Percentiles rank a stretch among this genome's conserved stretches.
Conservation (phyloP, 2,797 vertebrate species). For the Gymnothorax javanicus region DNA sequence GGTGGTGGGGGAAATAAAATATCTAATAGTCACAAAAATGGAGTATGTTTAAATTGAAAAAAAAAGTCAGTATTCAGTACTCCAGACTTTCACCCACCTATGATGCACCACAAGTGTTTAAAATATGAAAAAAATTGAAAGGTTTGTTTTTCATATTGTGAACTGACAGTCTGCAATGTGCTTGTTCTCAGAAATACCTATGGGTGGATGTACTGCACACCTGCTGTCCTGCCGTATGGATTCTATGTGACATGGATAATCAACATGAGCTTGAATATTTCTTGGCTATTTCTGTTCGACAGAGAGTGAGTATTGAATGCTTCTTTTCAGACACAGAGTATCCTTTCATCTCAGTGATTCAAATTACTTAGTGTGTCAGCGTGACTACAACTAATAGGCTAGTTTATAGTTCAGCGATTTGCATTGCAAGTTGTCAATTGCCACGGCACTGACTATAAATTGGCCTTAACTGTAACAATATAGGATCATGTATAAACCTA, state of each 20-base stretch:
- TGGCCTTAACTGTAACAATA: too few relatives aligned
- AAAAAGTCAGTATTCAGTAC: too few relatives aligned
- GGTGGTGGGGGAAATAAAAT: too few relatives aligned
- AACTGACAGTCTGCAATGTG: slow-evolving; percentile 1
- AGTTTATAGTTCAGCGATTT: too few relatives aligned
- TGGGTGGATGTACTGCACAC: slow-evolving; percentile 64
- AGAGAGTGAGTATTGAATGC: slow-evolving; percentile 59
- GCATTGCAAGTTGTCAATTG: too few relatives aligned
- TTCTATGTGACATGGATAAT: slow-evolving; percentile 60
- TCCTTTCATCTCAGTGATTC: neutral
- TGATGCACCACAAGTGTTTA: too few relatives aligned
- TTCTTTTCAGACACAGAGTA: neutral
- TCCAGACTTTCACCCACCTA: neutral
- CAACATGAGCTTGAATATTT: slow-evolving; percentile 57
- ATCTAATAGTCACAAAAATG: neutral
- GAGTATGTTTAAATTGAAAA: neutral
- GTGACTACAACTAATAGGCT: neutral
- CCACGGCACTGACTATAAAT: too few relatives aligned
- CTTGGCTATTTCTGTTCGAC: slow-evolving; percentile 65
- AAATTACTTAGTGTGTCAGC: neutral
- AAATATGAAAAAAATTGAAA: neutral
- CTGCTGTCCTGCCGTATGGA: slow-evolving; percentile 64
- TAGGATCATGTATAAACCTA: too few relatives aligned
- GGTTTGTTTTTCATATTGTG: neutral
- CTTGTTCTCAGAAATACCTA: slow-evolving; percentile 52